Evolutionary conservation across 2,113 vertebrate genomes (phyloP).

Genomic region (Axis porcinus): DNA sequence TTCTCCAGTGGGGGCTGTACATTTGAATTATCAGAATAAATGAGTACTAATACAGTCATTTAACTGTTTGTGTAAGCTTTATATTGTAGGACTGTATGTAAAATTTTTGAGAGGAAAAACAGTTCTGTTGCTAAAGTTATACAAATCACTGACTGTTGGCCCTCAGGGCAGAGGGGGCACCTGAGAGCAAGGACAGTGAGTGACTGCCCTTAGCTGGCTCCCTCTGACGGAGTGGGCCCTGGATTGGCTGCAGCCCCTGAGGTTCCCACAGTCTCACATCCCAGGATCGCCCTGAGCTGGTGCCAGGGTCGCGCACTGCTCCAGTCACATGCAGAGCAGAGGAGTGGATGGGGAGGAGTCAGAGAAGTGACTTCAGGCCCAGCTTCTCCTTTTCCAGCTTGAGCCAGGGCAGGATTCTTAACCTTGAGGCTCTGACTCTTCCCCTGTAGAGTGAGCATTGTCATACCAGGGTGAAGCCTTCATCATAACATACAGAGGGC

Average conservation of each 20-base stretch:
- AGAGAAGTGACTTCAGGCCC: too few relatives aligned
- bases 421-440: not conserved
- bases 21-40: not conserved
- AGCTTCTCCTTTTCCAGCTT: not conserved
- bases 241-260: too few relatives aligned
- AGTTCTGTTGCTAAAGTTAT: too few relatives aligned
- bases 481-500: rapidly evolving
- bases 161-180: not conserved
- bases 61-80: not conserved
- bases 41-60: not conserved
- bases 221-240: not conserved
- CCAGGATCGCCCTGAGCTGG: not conserved
- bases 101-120: not conserved
- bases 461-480: rapidly evolving
- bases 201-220: not conserved
- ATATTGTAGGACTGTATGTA: not conserved
- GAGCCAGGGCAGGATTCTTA: not conserved
- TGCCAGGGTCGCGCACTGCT: not conserved
- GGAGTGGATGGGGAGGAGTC: not conserved
- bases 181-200: not conserved
- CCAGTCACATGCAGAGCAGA: not conserved
- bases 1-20: not conserved
- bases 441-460: rapidly evolving
- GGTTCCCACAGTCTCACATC: not conserved
- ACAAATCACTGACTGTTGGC: not conserved